These are phyloP conservation scores for Gambelia wislizenii DNA, from an alignment of 2,797 vertebrate genomes.

Conservation along the genomic window DNA sequence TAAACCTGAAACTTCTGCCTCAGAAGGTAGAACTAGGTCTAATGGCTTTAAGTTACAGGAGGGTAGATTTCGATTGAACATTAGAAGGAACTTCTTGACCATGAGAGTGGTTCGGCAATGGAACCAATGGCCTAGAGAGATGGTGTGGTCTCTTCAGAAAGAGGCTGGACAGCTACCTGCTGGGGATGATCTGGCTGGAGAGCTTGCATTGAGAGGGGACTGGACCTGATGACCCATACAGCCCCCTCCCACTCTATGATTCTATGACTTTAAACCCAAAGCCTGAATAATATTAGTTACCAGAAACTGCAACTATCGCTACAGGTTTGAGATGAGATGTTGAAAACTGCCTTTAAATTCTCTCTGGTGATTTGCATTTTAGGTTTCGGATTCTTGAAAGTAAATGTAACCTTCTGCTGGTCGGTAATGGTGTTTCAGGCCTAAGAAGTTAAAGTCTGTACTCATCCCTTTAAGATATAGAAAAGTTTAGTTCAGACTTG, in stretches of 20 bases:
- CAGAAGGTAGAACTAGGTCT: too few species aligned
- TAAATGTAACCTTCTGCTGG: neutral
- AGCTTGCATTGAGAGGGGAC: too few species aligned
- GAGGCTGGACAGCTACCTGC: too few species aligned
- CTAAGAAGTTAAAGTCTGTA: neutral
- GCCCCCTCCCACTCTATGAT: too few species aligned
- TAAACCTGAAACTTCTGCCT: neutral
- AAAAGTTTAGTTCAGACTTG: neutral
- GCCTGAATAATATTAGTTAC: neutral
- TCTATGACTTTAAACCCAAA: neutral
- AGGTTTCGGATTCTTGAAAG: neutral
- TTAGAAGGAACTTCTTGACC: too few species aligned
- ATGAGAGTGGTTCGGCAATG: too few species aligned
- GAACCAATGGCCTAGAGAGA: too few species aligned
- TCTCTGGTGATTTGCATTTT: neutral
- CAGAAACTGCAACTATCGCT: neutral
- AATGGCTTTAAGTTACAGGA: too few species aligned
- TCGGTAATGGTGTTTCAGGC: neutral
- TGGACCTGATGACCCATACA: too few species aligned
- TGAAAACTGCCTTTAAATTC: neutral
- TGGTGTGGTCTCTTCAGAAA: too few species aligned
- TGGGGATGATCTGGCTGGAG: too few species aligned
- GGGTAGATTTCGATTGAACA: too few species aligned
- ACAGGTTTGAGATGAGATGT: neutral
- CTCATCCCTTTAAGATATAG: neutral